phyloP scores from a whole-genome alignment of 2,888 invertebrate species.

The Trichopria drosophilae region DNA sequence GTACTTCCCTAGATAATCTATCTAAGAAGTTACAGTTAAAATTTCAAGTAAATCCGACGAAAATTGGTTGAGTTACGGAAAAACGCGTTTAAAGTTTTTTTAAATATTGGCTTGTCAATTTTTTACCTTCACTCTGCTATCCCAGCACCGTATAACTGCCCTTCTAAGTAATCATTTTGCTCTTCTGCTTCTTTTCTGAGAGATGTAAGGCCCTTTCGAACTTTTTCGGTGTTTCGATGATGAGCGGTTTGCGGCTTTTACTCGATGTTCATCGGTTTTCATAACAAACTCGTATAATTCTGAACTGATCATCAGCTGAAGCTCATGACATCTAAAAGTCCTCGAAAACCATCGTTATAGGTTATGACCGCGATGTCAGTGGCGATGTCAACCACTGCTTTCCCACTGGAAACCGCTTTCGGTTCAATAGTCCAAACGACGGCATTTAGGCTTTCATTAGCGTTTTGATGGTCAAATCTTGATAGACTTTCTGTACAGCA shows the following conservation, averaged over 20 bases:
- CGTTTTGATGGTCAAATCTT: conserved; percentile 28
- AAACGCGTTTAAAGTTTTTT: conserved; percentile 16
- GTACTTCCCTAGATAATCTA: too few relatives aligned
- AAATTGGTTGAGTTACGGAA: too few relatives aligned
- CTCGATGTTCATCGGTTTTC: neutral
- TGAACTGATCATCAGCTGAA: conserved; percentile 21
- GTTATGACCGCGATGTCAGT: conserved; percentile 19
- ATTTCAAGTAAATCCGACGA: too few relatives aligned
- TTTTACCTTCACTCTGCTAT: conserved; percentile 24
- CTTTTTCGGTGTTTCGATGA: neutral
- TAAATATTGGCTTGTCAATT: neutral
- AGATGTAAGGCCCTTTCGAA: conserved; percentile 1
- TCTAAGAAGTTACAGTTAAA: too few relatives aligned
- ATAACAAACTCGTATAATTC: conserved; percentile 6
- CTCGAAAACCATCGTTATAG: conserved; percentile 21
- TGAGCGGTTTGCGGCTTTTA: neutral
- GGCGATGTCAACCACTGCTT: conserved; percentile 21
- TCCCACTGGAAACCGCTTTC: conserved; percentile 23
- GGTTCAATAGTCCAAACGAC: conserved; percentile 24
- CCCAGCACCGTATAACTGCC: conserved; percentile 25
- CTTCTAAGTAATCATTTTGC: conserved; percentile 11
- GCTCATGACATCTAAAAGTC: conserved; percentile 16
- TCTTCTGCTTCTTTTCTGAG: conserved; percentile 15
- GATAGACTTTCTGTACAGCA: conserved; percentile 20
- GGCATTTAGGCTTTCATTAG: conserved; percentile 29